These are phyloP conservation scores for Mythimna loreyi DNA, from an alignment of 2,888 invertebrate species.

Conservation along the genomic window DNA sequence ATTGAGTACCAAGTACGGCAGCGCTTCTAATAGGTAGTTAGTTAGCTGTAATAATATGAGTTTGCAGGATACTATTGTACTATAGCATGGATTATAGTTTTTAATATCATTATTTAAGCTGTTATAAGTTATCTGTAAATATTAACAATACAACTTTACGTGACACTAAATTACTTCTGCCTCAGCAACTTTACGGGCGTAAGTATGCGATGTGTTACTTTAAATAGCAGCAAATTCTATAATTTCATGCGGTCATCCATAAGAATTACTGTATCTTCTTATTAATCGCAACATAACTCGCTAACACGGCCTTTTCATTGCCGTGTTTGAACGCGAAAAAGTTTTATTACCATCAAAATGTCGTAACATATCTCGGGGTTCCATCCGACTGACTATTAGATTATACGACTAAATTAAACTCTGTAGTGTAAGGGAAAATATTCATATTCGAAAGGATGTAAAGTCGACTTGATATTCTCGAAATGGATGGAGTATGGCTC, in stretches of 20 bases:
- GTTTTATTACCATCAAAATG: slow-evolving; percentile 71
- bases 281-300: slow-evolving; percentile 68
- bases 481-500: slow-evolving; percentile 69
- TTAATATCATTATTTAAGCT: neutral
- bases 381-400: slow-evolving; percentile 60
- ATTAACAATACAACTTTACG: slow-evolving; percentile 31
- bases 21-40: neutral
- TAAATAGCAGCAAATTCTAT: slow-evolving; percentile 56
- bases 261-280: slow-evolving; percentile 63
- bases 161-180: slow-evolving; percentile 55
- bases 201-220: slow-evolving; percentile 36
- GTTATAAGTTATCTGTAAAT: slow-evolving; percentile 24
- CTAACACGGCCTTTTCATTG: slow-evolving; percentile 69
- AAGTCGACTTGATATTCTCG: slow-evolving; percentile 62
- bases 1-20: neutral
- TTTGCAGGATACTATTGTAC: neutral
- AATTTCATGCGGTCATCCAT: slow-evolving; percentile 57
- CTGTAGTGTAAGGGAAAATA: slow-evolving; percentile 64
- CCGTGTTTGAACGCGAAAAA: slow-evolving; percentile 70
- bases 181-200: slow-evolving; percentile 35
- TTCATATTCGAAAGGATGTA: slow-evolving; percentile 62
- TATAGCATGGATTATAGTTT: slow-evolving; percentile 18
- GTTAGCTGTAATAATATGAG: neutral
- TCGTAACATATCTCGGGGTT: slow-evolving; percentile 65
- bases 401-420: slow-evolving; percentile 66